phyloP scores from a whole-genome alignment of 2,888 invertebrate genomes.

The Melanophora roralis region DNA sequence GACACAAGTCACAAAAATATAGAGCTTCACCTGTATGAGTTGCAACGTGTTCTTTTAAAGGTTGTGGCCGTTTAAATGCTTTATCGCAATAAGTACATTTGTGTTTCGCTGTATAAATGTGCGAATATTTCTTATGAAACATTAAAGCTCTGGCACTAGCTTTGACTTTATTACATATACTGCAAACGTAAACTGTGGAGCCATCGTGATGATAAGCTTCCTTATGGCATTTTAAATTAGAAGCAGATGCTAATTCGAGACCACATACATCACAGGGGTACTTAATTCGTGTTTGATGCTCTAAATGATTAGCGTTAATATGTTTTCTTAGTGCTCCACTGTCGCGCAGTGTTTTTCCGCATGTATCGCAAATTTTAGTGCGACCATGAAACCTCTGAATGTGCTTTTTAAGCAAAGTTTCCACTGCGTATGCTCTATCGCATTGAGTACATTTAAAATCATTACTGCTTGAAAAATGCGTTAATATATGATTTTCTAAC shows the following conservation, averaged over 20 bases:
- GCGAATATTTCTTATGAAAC: constrained; percentile 52
- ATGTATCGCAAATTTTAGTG: constrained; percentile 58
- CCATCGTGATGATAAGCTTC: constrained; percentile 61
- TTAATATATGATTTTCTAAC: constrained; percentile 62
- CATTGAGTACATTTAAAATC: constrained; percentile 66
- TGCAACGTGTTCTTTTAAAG: constrained; percentile 67
- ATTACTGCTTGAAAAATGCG: constrained; percentile 57
- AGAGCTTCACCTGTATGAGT: constrained; percentile 67
- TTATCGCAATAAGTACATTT: constrained; percentile 66
- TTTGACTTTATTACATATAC: constrained; percentile 65
- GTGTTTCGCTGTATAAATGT: constrained; percentile 52
- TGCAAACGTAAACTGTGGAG: constrained; percentile 61
- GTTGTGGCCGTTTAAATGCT: constrained; percentile 63
- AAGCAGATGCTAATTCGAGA: constrained; percentile 58
- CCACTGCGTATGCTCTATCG: constrained; percentile 61
- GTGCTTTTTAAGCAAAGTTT: constrained; percentile 57
- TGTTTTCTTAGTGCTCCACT: constrained; percentile 55
- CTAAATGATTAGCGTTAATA: constrained; percentile 48
- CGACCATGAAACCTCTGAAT: constrained; percentile 58
- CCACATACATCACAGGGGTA: constrained; percentile 64
- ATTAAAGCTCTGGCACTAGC: constrained; percentile 62
- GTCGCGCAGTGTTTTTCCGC: constrained; percentile 60
- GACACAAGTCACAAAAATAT: constrained; percentile 67
- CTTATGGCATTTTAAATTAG: constrained; percentile 62
- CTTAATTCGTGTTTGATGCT: too few relatives aligned